Evolutionary conservation across 2,888 invertebrate species (phyloP), one percentile per base, ranked within the genome.

Genomic region (Protophormia terraenovae): DNA sequence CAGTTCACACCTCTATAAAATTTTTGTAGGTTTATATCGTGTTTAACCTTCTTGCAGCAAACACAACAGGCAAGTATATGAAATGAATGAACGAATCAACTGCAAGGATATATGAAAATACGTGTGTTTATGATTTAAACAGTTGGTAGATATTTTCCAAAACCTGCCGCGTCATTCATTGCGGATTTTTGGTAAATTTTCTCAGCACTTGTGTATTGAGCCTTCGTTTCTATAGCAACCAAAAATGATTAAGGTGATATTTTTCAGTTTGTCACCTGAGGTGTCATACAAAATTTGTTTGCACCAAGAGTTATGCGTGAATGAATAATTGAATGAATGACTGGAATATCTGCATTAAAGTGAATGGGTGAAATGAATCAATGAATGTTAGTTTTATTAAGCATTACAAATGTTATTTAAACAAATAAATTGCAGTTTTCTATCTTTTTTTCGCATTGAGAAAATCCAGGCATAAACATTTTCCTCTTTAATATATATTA

Each of bases 201-300:
- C 4, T 19, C 32, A 27, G 12, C 19, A 53, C 8, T 41, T 71
- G 50, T 22, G 10, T n/a, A n/a, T 60, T 41, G 29, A 58, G n/a
- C 1, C n/a, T n/a, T n/a, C 22, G 12, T 14, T 27, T 64, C 16
- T 66, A 4, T 27, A 41, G n/a, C 60, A 55, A 47, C 24, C 69
- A 35, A 19, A 41, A 19, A 58, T 35, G 45, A 67, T 77, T 55
- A 38, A 71, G 71, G 50, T 72, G 71, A 41, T 50, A 53, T 38
- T 53, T 67, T 24, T n/a, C n/a, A 29, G 6, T 67, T 75, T 75
- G 75, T 83, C 85, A 79, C 82, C 85, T 85, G 78, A 83, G 64
- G 82, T 85, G 82, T 71, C 73, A 69, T 77, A 77, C 58, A 81
- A 81, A 38, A 77, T 67, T 50, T 32, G 22, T 38, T 69, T 22